Evolutionary conservation across 2,888 invertebrate genomes (phyloP).

Genomic region (Notodonta dromedarius): DNA sequence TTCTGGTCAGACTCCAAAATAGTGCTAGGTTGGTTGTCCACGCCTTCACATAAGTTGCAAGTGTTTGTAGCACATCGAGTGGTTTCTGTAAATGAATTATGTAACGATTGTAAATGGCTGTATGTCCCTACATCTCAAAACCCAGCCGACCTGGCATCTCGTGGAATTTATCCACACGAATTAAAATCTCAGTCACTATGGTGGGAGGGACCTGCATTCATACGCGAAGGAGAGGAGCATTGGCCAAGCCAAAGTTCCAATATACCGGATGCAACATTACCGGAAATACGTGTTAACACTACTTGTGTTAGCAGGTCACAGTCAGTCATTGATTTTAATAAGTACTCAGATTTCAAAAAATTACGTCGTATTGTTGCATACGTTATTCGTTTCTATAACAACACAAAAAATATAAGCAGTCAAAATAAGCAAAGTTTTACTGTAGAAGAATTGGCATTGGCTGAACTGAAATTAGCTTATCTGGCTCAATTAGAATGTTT

Average conservation of each 20-base stretch:
- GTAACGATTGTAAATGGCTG: constrained; percentile 7
- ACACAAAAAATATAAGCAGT: background rate
- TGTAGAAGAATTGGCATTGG: background rate
- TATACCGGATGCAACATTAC: background rate
- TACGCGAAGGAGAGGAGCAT: constrained; percentile 3
- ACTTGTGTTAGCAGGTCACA: background rate
- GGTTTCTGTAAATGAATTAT: constrained; percentile 4
- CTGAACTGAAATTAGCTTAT: background rate
- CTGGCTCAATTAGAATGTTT: constrained; percentile 2
- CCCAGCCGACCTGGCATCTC: constrained; percentile 13
- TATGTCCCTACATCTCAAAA: constrained; percentile 9
- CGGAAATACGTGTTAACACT: background rate
- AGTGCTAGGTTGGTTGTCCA: constrained; percentile 11
- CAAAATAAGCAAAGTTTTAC: constrained; percentile 5
- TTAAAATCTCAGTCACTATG: constrained; percentile 6
- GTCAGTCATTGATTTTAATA: background rate
- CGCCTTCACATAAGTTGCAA: constrained; percentile 3
- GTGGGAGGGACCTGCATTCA: constrained; percentile 12
- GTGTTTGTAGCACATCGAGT: constrained; percentile 9
- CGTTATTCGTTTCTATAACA: background rate
- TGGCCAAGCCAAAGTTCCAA: constrained; percentile 8
- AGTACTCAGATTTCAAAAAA: background rate
- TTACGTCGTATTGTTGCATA: constrained; percentile 1
- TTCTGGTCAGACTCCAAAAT: constrained; percentile 13
- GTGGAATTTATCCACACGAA: constrained; percentile 7